A percentile compares a stretch with the other conserved stretches of the same genome.
Conservation (phyloP, 2,797 vertebrate species). For the Nothura maculosa region DNA sequence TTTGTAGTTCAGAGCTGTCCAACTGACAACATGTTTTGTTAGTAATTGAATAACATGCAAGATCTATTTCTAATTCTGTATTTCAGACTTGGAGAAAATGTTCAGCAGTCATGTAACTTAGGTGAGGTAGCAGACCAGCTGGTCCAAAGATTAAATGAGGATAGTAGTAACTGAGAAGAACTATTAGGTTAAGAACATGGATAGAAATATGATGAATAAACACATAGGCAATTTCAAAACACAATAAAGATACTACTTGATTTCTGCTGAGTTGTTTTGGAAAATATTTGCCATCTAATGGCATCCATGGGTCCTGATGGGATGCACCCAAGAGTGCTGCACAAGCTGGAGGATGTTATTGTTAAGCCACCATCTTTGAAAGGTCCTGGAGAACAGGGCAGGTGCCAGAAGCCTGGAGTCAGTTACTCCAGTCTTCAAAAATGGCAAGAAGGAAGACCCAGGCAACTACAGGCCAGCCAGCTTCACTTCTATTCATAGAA, state of each 20-base stretch:
- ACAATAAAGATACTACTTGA: neutral
- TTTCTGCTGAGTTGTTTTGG: neutral
- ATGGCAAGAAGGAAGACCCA: no score
- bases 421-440: no score
- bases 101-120: neutral
- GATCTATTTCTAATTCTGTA: constrained; percentile 33
- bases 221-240: neutral
- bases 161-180: neutral
- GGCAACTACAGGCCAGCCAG: no score
- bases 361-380: no score
- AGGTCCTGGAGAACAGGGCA: no score
- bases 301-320: no score
- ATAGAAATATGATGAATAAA: neutral
- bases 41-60: neutral
- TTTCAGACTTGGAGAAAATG: constrained; percentile 10
- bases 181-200: neutral
- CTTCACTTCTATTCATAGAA: no score
- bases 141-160: constrained; percentile 30
- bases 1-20: constrained; percentile 21
- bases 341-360: no score
- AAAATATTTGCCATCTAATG: neutral
- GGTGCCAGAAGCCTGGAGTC: no score
- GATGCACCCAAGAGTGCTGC: no score
- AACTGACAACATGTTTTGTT: neutral
- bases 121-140: neutral